A percentile compares a stretch with the other conserved stretches of the same genome.
phyloP scores from a whole-genome alignment of 2,113 vertebrate genomes.

The Paradoxurus hermaphroditus region DNA sequence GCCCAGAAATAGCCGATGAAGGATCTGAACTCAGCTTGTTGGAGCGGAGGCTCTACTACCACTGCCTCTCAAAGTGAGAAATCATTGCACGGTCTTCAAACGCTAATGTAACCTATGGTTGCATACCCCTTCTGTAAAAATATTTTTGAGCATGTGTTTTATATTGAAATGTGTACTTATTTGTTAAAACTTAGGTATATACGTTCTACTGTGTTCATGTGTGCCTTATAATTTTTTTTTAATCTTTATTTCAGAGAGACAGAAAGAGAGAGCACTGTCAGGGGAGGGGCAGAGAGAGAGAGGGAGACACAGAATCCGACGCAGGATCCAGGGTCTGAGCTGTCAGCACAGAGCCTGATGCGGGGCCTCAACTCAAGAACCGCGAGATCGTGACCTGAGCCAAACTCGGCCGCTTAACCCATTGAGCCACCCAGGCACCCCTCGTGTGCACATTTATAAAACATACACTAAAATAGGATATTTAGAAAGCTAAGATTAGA shows the following conservation, averaged over 20 bases:
- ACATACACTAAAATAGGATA: not conserved
- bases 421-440: too few species aligned
- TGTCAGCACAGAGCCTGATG: too few species aligned
- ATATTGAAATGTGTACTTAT: not conserved
- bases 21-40: not conserved
- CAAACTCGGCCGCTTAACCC: too few species aligned
- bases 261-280: too few species aligned
- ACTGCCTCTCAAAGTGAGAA: not conserved
- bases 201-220: not conserved
- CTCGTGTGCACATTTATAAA: not conserved
- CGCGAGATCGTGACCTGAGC: too few species aligned
- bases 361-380: too few species aligned
- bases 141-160: not conserved
- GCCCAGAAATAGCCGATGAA: not conserved
- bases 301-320: too few species aligned
- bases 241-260: too few species aligned
- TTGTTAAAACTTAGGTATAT: not conserved
- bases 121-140: not conserved
- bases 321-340: too few species aligned
- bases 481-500: not conserved
- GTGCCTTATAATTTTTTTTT: too few species aligned
- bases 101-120: fast-evolving
- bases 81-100: not conserved
- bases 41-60: not conserved
- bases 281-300: too few species aligned